These are phyloP conservation scores for Telmatochromis sp. DNA, from an alignment of 2,113 vertebrate species.

Conservation along the genomic window DNA sequence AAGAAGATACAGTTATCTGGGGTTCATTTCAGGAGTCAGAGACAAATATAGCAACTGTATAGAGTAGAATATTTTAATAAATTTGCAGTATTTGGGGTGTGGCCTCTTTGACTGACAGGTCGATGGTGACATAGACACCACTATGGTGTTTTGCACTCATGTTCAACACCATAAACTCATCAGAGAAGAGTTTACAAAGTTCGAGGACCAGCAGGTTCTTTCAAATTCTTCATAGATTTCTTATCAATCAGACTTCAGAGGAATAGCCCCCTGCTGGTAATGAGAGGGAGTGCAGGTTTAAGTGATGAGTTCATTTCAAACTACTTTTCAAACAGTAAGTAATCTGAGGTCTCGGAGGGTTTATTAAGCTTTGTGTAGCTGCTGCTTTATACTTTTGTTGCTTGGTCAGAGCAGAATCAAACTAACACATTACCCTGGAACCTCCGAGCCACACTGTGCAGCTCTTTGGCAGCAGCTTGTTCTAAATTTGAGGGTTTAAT, in stretches of 20 bases:
- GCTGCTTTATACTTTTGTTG: not conserved
- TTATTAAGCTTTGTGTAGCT: not conserved
- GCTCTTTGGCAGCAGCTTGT: not conserved
- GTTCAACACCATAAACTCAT: not conserved
- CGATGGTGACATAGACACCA: not conserved
- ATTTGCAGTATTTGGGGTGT: not conserved
- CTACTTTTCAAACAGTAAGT: not conserved
- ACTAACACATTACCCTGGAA: not conserved
- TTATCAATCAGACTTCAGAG: not conserved
- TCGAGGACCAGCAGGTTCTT: not conserved
- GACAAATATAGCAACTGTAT: not conserved
- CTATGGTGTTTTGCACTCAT: not conserved
- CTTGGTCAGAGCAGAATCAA: not conserved
- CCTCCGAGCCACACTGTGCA: not conserved
- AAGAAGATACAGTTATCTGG: not conserved
- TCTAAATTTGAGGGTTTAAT: conserved; percentile 3
- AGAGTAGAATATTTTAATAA: not conserved
- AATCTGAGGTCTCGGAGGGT: not conserved
- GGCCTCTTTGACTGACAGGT: not conserved
- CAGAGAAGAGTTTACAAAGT: not conserved
- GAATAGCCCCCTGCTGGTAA: not conserved
- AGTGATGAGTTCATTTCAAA: not conserved
- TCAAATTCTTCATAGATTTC: not conserved
- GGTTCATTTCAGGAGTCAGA: not conserved
- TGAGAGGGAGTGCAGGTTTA: not conserved